These are phyloP conservation scores for Montipora cactus DNA, from an alignment of 64 coral and sea anemone species.

Conservation along the genomic window DNA sequence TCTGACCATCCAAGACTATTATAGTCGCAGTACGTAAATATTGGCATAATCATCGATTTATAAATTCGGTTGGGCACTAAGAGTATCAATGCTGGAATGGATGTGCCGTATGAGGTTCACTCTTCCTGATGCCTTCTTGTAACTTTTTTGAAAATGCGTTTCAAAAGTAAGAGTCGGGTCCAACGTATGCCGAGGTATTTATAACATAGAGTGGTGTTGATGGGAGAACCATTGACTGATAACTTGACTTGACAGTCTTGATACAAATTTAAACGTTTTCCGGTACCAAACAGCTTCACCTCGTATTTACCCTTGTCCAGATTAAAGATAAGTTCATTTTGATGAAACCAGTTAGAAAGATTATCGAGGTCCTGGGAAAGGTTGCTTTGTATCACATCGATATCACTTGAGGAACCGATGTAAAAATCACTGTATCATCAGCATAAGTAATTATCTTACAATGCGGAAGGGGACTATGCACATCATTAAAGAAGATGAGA, in stretches of 20 bases:
- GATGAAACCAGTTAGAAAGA: conserved; percentile 7
- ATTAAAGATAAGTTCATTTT: conserved; percentile 56
- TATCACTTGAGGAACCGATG: conserved; percentile 54
- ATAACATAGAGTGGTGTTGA: conserved; percentile 43
- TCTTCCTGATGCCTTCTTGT: conserved; percentile 50
- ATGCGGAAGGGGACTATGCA: conserved; percentile 39
- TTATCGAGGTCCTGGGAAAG: conserved; percentile 9
- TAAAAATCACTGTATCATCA: conserved; percentile 73
- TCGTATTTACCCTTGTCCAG: conserved; percentile 34
- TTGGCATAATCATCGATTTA: conserved; percentile 60
- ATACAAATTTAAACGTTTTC: conserved; percentile 10
- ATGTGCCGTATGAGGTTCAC: not conserved
- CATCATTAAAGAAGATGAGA: conserved; percentile 62
- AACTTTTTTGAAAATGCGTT: conserved; percentile 49
- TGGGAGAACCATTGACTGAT: not conserved
- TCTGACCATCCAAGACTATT: conserved; percentile 60
- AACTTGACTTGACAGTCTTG: not conserved
- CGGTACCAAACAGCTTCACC: conserved; percentile 36
- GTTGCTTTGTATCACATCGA: conserved; percentile 55
- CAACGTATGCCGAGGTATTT: conserved; percentile 26
- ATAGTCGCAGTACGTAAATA: conserved; percentile 68
- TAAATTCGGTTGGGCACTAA: conserved; percentile 29
- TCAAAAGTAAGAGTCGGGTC: conserved; percentile 21
- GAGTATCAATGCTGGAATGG: not conserved
- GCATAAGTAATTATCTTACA: conserved; percentile 56